Evolutionary conservation across 2,113 vertebrate species (phyloP).

Genomic region (Toxostoma redivivum): DNA sequence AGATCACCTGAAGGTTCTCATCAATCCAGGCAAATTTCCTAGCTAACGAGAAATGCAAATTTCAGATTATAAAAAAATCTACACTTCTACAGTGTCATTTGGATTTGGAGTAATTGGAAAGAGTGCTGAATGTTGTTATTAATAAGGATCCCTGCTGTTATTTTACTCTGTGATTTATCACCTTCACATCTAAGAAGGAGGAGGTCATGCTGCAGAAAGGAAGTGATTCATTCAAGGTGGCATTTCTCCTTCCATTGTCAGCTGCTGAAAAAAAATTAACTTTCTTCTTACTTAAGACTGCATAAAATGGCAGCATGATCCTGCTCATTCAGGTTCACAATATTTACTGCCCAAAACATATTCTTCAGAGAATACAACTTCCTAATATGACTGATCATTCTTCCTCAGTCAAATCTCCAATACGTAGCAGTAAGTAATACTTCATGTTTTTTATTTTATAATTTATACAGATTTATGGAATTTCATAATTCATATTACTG

Average conservation of each 20-base stretch:
- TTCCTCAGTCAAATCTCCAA: neutral
- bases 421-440: neutral
- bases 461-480: neutral
- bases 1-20: neutral
- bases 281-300: conserved; percentile 50
- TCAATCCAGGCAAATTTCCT: neutral
- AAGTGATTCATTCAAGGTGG: conserved; percentile 49
- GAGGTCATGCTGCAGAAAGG: conserved; percentile 41
- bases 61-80: neutral
- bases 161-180: conserved; percentile 67
- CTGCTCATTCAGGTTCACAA: conserved; percentile 20
- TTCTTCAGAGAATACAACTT: neutral
- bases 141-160: conserved; percentile 62
- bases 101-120: conserved; percentile 6
- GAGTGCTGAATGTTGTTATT: conserved; percentile 51
- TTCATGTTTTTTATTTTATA: neutral
- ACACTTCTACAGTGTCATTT: neutral
- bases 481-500: neutral
- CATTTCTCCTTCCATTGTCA: conserved; percentile 22
- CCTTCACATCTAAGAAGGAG: conserved; percentile 39
- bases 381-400: neutral
- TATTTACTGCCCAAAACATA: neutral
- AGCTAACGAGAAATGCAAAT: neutral
- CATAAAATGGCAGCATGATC: neutral
- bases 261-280: neutral